phyloP scores from a whole-genome alignment of 2,113 vertebrate species.

The Butorides virescens region DNA sequence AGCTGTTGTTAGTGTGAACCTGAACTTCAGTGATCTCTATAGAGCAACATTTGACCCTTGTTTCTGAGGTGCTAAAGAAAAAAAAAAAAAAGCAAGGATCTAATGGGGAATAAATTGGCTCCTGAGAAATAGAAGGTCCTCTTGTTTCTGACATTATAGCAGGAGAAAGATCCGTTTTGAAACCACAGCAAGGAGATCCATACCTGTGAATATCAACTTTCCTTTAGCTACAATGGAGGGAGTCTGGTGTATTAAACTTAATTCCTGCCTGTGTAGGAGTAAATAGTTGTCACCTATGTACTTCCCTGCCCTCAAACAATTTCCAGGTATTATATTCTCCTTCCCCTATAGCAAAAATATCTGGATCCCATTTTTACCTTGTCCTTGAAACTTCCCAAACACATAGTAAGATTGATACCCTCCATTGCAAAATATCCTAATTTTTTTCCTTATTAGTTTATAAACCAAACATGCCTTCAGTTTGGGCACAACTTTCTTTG shows the following conservation, averaged over 20 bases:
- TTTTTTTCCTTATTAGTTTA: neutral
- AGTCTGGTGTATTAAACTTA: neutral
- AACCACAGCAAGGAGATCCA: neutral
- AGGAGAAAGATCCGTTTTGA: neutral
- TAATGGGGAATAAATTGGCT: neutral
- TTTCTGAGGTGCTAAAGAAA: neutral
- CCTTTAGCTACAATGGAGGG: neutral
- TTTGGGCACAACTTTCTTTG: neutral
- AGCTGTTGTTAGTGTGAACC: neutral
- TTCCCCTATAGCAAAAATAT: neutral
- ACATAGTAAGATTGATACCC: fast-evolving
- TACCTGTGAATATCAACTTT: neutral
- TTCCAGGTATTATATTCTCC: neutral
- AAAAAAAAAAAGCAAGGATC: neutral
- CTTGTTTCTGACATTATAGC: neutral
- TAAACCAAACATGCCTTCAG: neutral
- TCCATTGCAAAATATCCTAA: fast-evolving
- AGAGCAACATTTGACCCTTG: neutral
- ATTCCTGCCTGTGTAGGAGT: neutral
- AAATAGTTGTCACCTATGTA: neutral
- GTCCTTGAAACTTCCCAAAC: neutral
- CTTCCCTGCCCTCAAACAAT: neutral
- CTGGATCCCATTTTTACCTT: neutral
- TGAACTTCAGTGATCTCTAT: neutral
- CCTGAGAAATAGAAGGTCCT: neutral